Evolutionary conservation across 2,113 vertebrate genomes (phyloP).

Genomic region (Corythoichthys haematopterus): DNA sequence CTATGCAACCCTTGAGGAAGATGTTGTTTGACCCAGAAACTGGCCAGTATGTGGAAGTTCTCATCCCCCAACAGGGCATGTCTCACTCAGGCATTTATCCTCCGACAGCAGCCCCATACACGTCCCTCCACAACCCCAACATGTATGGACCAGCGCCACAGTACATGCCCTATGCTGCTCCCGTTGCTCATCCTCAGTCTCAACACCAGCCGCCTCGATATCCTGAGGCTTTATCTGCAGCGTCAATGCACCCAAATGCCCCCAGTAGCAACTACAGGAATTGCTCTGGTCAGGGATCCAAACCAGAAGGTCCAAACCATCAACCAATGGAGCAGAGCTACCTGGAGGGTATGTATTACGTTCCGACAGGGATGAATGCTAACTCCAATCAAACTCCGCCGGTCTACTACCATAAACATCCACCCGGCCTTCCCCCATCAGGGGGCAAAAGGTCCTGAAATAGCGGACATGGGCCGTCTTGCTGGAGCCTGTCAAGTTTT

Average conservation of each 20-base stretch:
- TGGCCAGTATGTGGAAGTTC: constrained; percentile 89
- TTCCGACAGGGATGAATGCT: constrained; percentile 82
- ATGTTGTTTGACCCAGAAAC: constrained; percentile 90
- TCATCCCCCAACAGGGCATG: constrained; percentile 79
- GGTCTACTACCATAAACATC: constrained; percentile 73
- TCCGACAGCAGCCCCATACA: constrained; percentile 74
- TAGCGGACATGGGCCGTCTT: constrained; percentile 60
- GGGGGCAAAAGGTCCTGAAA: constrained; percentile 77
- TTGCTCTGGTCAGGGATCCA: constrained; percentile 63
- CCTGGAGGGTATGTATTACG: constrained; percentile 86
- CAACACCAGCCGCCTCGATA: constrained; percentile 62
- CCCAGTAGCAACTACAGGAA: constrained; percentile 53
- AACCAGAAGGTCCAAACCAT: constrained; percentile 68
- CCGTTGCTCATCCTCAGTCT: constrained; percentile 64
- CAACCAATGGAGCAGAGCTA: constrained; percentile 76
- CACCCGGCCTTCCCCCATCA: constrained; percentile 67
- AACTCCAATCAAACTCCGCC: constrained; percentile 75
- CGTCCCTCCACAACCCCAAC: constrained; percentile 67
- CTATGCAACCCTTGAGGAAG: constrained; percentile 82
- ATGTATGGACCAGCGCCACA: constrained; percentile 73
- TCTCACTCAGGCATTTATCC: constrained; percentile 78
- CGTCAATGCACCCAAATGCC: constrained; percentile 58
- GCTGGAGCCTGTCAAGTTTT: constrained; percentile 65
- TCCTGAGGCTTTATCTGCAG: constrained; percentile 60
- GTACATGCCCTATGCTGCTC: constrained; percentile 74